Conservation (phyloP, 1,140 invertebrate genomes). For the Plectus sambesii region DNA sequence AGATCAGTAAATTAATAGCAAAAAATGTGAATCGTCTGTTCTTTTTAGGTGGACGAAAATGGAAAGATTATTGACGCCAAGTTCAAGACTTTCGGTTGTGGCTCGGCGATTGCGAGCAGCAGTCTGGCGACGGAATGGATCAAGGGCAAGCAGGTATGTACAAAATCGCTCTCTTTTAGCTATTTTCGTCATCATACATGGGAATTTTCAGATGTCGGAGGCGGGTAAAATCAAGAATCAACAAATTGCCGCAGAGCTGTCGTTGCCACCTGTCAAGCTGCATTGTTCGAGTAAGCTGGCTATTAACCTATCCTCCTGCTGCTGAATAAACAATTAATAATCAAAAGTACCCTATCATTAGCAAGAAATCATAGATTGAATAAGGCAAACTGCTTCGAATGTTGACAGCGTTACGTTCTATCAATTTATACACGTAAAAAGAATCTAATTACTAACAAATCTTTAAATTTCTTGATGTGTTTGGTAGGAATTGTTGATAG, state of each 20-base stretch:
- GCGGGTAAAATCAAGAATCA: constrained; percentile 86
- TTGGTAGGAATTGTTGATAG: constrained; percentile 8
- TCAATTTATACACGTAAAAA: too few relatives aligned
- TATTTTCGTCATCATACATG: constrained; percentile 1
- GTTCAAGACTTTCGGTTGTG: constrained; percentile 99
- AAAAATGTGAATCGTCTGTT: constrained; percentile 7
- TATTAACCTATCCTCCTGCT: not conserved
- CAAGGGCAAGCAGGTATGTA: constrained; percentile 80
- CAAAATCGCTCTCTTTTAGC: constrained; percentile 9
- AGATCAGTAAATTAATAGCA: not conserved
- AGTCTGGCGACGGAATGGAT: constrained; percentile 99
- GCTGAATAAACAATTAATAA: constrained; percentile 15
- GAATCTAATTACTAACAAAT: constrained; percentile 3
- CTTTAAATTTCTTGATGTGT: constrained; percentile 12
- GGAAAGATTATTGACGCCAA: constrained; percentile 98
- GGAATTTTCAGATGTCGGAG: constrained; percentile 61
- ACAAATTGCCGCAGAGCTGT: constrained; percentile 94
- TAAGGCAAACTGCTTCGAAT: too few relatives aligned
- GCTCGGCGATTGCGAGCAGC: constrained; percentile 95
- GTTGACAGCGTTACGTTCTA: too few relatives aligned
- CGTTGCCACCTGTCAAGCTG: constrained; percentile 90
- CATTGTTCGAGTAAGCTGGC: constrained; percentile 82
- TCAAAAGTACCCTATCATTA: constrained; percentile 15
- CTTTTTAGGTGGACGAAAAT: constrained; percentile 67
- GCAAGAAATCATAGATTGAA: too few relatives aligned